These are phyloP conservation scores for Melolontha melolontha DNA, from an alignment of 2,888 invertebrate genomes.

Conservation along the genomic window DNA sequence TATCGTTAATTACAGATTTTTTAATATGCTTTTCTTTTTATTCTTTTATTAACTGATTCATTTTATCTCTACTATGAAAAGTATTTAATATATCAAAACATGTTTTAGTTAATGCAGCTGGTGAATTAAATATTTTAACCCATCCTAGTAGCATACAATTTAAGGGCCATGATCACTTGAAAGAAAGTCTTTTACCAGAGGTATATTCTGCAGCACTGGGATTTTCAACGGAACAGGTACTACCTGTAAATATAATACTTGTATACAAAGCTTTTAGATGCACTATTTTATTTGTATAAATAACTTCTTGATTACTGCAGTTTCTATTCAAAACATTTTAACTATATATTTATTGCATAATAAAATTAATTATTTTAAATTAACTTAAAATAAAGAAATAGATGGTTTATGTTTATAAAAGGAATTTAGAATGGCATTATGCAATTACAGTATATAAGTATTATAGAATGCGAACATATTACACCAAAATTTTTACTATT, in stretches of 20 bases:
- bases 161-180: conserved; percentile 73
- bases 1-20: not conserved
- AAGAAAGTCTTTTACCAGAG: conserved; percentile 76
- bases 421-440: not conserved
- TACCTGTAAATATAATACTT: too few species aligned
- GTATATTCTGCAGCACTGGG: conserved; percentile 80
- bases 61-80: not conserved
- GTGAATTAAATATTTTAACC: conserved; percentile 78
- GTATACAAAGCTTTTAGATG: too few species aligned
- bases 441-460: not conserved
- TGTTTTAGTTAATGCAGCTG: conserved; percentile 54
- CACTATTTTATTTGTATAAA: too few species aligned
- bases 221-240: conserved; percentile 77
- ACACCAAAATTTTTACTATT: conserved; percentile 1
- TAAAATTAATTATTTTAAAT: too few species aligned
- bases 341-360: not conserved
- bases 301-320: not conserved
- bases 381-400: too few species aligned
- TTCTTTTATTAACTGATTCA: not conserved
- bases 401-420: too few species aligned
- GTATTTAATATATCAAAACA: conserved; percentile 5
- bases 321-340: not conserved
- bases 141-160: conserved; percentile 78
- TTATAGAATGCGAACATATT: too few species aligned
- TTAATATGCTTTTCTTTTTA: not conserved